Conservation (phyloP, 2,113 vertebrate species). For the Lanius ludovicianus region DNA sequence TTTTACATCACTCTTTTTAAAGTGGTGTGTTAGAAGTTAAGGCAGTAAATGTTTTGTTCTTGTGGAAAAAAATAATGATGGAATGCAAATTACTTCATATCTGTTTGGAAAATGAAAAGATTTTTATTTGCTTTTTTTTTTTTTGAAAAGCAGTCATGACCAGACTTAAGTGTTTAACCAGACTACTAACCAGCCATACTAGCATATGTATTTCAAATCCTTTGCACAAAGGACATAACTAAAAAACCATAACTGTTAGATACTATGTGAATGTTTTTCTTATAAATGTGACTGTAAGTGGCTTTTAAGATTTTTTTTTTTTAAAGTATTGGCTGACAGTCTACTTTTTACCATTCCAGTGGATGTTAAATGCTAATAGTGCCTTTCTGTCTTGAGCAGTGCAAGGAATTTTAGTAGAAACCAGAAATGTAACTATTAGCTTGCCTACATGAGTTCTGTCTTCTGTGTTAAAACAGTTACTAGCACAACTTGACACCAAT, state of each 20-base stretch:
- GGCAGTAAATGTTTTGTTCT: neutral
- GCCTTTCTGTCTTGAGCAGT: neutral
- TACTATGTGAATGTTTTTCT: neutral
- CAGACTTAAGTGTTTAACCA: neutral
- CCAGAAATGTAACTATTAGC: neutral
- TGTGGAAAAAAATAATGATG: neutral
- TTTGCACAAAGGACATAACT: neutral
- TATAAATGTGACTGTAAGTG: neutral
- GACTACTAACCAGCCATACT: neutral
- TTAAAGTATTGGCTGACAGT: neutral
- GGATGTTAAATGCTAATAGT: neutral
- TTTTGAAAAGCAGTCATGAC: neutral
- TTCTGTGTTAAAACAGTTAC: neutral
- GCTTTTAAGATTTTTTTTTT: neutral
- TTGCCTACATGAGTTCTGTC: neutral
- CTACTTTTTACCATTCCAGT: neutral
- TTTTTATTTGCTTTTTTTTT: neutral
- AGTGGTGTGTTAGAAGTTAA: neutral
- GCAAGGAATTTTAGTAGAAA: neutral
- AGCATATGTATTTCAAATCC: neutral
- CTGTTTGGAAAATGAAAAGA: neutral
- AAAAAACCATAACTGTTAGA: neutral
- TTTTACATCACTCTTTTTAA: neutral
- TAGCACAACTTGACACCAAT: neutral
- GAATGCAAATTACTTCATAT: neutral